phyloP scores from a whole-genome alignment of 2,797 vertebrate genomes.

The Danio choprae region DNA sequence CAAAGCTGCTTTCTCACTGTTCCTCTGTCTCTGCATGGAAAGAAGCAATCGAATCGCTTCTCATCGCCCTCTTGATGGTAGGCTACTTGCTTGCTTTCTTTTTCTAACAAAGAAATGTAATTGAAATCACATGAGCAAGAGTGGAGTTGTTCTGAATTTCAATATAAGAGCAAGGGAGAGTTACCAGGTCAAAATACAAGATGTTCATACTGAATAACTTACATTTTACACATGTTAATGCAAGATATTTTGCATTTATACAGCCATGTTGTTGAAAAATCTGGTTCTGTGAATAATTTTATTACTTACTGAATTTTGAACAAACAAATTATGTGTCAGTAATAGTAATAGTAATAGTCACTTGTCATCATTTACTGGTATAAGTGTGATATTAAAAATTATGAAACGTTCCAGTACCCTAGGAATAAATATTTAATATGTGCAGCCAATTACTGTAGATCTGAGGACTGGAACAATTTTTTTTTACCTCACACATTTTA shows the following conservation, averaged over 20 bases:
- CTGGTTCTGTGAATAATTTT: background rate
- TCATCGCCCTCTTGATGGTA: background rate
- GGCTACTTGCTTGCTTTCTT: background rate
- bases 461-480: background rate
- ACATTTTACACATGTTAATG: background rate
- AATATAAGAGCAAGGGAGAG: background rate
- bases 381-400: background rate
- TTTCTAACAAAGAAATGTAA: conserved; percentile 2
- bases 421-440: background rate
- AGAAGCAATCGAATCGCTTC: background rate
- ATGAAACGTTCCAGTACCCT: background rate
- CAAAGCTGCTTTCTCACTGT: background rate
- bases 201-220: background rate
- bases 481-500: too few species aligned
- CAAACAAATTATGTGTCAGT: background rate
- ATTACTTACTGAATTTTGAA: background rate
- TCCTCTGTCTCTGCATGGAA: background rate
- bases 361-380: background rate
- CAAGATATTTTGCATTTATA: background rate
- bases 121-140: background rate
- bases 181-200: background rate
- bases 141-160: background rate
- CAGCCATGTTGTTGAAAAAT: background rate
- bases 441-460: too few species aligned
- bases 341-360: background rate